Evolutionary conservation across 2,888 invertebrate genomes (phyloP).

Genomic region (Xestia xanthographa): DNA sequence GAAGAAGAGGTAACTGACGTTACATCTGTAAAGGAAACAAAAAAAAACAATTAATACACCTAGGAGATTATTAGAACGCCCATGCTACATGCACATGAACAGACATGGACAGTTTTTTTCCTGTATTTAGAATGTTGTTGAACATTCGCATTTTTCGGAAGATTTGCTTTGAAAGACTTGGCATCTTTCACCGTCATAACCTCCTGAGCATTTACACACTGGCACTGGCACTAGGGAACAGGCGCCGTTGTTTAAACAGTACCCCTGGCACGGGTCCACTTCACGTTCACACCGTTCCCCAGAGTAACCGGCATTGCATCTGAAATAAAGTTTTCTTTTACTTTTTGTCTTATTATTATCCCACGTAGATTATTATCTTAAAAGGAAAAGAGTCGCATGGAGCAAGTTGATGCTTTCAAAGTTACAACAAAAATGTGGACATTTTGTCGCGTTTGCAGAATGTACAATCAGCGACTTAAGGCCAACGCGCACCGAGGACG

Average conservation of each 20-base stretch:
- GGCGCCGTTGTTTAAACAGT: not conserved
- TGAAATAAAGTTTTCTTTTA: constrained; percentile 56
- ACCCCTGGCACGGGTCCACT: constrained; percentile 48
- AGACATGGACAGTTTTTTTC: not conserved
- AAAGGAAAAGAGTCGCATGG: not conserved
- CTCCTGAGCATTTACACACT: not conserved
- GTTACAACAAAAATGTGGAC: not conserved
- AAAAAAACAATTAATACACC: not conserved
- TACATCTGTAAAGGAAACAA: not conserved
- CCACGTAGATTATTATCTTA: not conserved
- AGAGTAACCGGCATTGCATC: constrained; percentile 82
- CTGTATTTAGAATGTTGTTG: not conserved
- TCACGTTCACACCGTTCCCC: constrained; percentile 90
- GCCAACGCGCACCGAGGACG: not conserved
- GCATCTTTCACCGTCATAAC: not conserved
- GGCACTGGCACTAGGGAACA: no score
- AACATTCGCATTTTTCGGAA: not conserved
- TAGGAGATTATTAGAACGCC: not conserved
- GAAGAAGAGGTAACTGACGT: not conserved
- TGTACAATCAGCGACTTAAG: not conserved
- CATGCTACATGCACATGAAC: not conserved
- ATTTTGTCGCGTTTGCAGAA: not conserved
- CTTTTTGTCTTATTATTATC: not conserved
- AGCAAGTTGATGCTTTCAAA: not conserved
- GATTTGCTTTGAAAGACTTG: not conserved